Base-by-base conservation (phyloP, 1,140 invertebrate genomes). In the Drosophila dunni region DNA sequence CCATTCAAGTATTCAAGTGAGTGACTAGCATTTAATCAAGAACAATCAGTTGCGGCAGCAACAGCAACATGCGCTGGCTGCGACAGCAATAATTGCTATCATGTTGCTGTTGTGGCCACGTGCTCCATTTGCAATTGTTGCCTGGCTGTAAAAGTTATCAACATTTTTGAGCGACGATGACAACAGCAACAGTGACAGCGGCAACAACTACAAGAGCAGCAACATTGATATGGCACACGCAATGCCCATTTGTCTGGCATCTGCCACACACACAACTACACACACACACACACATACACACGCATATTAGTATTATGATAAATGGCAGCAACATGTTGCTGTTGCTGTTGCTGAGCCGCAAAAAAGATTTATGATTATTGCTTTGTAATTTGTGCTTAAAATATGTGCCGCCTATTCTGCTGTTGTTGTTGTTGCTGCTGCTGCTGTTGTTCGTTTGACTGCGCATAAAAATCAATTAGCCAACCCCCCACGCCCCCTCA, bases 341-440 rank as follows among this genome's bases (percentile, higher is more conserved):
- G 61, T 64, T 72, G 50, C 48, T 74, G 48, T 17, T 68, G 70
- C 29, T 61, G 74, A 89, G 85, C 84, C 85, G 84, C 84, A 89
- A 89, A 89, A 78, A 89, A 89, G 84, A 89, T 89, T 89, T 89
- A 89, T 89, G 84, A 89, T 89, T 89, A 89, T 89, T 89, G 84
- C 84, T 84, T 89, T 89, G 84, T 89, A 89, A 89, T 89, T 89
- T 89, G 84, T 90, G 84, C 70, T 90, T 89, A 89, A 89, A 89
- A 90, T 89, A 89, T 89, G 81, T 90, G 86, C 86, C 77, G 76
- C 82, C 79, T 68, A 67, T 69, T 69, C 75, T 17, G 54, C 56
- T 44, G 34, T 6, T 54, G 70, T 45, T 54, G 70, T 46, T 58
- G 51, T 1, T 58, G 58, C 29, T 71, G 58, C 40, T 58, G 62